Base-by-base conservation (phyloP, 1,140 invertebrate genomes). In the Spodoptera litura region DNA sequence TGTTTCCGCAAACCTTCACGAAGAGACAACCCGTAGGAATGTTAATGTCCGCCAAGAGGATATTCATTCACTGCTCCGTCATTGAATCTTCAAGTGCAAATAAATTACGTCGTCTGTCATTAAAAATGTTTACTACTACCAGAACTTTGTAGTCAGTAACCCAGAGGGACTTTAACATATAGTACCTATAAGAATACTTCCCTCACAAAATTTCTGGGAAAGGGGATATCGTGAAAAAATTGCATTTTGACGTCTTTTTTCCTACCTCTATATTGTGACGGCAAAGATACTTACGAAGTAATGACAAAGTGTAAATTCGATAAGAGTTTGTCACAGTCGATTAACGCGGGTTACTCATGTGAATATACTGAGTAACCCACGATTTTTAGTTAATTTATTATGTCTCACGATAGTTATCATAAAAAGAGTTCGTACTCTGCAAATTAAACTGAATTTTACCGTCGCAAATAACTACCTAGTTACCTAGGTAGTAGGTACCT, bases 1-100 rank as follows among this genome's bases (percentile, higher is more conserved):
- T 56, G 55, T 78, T 78, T 78, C 76, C 76, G 53, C 68, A 61
- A 78, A 78, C 76, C 76, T 78, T 78, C 76, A 78, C 51, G 38
- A n/a, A 31, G 13, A n/a, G 66, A 53, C 52, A 58, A 53, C 66
- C 44, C 56, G 25, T 15, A 78, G 53, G 66, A 71, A 78, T 78
- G 27, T 35, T 71, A 78, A 78, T 78, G 55, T 70, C 55, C 52
- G 64, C 64, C 31, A 51, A 59, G 20, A 70, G 76, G 76, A 70
- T 62, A 71, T 58, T 38, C 27, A 35, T 51, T 71, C n/a, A 31
- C 25, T 38, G 12, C 44, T 27, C 31, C 6, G 68, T 55, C 68
- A 55, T 71, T 73, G 55, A 49, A 12, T 58, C 15, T 66, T 66
- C 3, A 51, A 27, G 31, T 9, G 38, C 38, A 44, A 44, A 6